A percentile compares a stretch with the other conserved stretches of the same genome.
Evolutionary conservation across 64 coral and sea anemone species (phyloP).

Genomic region (Trachythela sp.): DNA sequence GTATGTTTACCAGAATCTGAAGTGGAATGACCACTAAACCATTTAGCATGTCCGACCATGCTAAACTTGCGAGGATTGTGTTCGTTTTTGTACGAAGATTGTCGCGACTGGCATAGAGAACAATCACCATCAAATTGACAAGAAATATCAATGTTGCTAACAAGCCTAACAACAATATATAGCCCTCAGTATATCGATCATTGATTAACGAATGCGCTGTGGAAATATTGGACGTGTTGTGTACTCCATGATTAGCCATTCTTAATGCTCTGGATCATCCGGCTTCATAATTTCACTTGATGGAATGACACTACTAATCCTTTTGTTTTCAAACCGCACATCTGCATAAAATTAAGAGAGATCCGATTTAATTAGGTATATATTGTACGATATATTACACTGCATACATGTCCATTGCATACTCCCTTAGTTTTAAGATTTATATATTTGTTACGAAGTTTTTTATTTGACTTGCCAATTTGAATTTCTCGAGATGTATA

Average conservation of each 20-base stretch:
- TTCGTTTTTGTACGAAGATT: background rate
- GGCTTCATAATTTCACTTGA: background rate
- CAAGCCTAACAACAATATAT: background rate
- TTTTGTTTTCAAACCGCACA: background rate
- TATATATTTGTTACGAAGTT: too few relatives aligned
- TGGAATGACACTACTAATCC: background rate
- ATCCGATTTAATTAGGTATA: background rate
- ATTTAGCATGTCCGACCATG: background rate
- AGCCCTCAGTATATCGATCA: background rate
- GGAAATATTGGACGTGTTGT: background rate
- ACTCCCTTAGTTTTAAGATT: too few relatives aligned
- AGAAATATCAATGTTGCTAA: background rate
- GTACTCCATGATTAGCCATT: background rate
- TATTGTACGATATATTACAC: background rate
- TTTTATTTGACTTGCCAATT: too few relatives aligned
- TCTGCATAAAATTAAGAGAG: background rate
- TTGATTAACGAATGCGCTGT: background rate
- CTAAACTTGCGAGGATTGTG: conserved; percentile 4
- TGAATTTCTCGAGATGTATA: too few relatives aligned
- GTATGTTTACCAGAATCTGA: background rate
- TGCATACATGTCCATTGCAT: background rate
- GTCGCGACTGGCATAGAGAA: background rate
- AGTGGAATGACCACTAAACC: background rate
- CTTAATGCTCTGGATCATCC: background rate
- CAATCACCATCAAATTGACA: background rate